A percentile compares a stretch with the other conserved stretches of the same genome.
These are phyloP conservation scores for Paradoxurus hermaphroditus DNA, from an alignment of 2,113 vertebrate genomes.

Conservation along the genomic window DNA sequence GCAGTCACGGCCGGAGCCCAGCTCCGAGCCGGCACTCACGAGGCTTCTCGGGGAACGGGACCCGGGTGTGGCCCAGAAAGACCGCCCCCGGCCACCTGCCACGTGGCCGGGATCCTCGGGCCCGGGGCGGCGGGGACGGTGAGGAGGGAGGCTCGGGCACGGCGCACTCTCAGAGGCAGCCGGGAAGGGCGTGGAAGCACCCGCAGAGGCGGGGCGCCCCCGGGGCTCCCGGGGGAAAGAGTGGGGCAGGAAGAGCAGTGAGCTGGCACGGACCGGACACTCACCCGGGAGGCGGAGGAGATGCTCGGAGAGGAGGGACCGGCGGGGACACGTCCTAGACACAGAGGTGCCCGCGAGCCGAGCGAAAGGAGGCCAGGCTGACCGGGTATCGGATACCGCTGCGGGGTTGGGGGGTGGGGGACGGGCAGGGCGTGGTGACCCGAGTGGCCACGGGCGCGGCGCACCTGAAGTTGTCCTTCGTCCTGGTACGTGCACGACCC, in stretches of 20 bases:
- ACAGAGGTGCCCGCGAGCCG: background rate
- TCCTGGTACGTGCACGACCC: background rate
- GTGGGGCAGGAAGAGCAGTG: background rate
- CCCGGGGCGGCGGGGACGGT: no score
- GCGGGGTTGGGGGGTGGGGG: no score
- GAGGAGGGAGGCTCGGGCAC: background rate
- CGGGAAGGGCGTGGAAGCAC: background rate
- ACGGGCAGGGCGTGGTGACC: background rate
- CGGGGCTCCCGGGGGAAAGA: background rate
- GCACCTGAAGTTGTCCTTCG: background rate
- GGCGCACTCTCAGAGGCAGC: background rate
- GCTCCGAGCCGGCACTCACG: background rate
- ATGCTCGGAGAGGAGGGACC: background rate
- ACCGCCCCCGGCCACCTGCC: background rate
- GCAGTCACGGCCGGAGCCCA: no score
- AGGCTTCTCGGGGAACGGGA: background rate
- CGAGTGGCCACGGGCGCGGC: no score
- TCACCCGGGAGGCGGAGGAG: background rate
- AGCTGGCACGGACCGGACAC: no score
- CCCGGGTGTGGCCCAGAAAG: background rate
- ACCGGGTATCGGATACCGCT: background rate
- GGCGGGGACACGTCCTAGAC: background rate
- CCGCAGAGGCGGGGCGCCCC: no score
- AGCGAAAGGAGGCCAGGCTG: background rate
- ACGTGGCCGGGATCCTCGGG: no score